A percentile compares a stretch with the other conserved stretches of the same genome.
Evolutionary conservation across 2,888 invertebrate genomes (phyloP).

Genomic region (Eupithecia pulchellata): DNA sequence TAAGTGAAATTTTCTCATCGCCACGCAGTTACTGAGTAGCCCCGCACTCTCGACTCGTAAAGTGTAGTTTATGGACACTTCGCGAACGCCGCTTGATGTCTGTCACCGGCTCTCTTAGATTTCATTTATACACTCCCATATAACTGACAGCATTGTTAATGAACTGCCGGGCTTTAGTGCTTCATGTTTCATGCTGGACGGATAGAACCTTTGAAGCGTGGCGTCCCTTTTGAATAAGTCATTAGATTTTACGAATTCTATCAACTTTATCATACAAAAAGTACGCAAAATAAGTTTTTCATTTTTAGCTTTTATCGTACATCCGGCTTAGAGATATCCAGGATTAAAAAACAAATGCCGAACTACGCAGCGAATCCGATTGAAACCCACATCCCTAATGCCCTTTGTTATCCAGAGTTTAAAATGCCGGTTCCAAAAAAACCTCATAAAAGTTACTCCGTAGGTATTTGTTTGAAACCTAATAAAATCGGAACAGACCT

Average conservation of each 20-base stretch:
- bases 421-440: conserved; percentile 16
- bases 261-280: background rate
- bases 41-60: conserved; percentile 41
- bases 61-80: conserved; percentile 42
- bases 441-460: conserved; percentile 19
- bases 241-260: background rate
- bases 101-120: conserved; percentile 39
- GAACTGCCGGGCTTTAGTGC: conserved; percentile 25
- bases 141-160: conserved; percentile 36
- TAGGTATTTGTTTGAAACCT: conserved; percentile 34
- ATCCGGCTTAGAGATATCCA: conserved; percentile 18
- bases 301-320: background rate
- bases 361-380: conserved; percentile 18
- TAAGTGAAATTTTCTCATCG: background rate
- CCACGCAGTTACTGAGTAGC: conserved; percentile 31
- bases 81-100: conserved; percentile 39
- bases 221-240: background rate
- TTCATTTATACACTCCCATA: conserved; percentile 35
- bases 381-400: conserved; percentile 14
- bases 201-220: conserved; percentile 7
- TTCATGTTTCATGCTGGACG: background rate
- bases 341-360: conserved; percentile 20
- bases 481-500: conserved; percentile 66
- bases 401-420: conserved; percentile 26
- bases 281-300: background rate